phyloP scores from a whole-genome alignment of 2,113 vertebrate genomes.

The Callithrix jacchus region DNA sequence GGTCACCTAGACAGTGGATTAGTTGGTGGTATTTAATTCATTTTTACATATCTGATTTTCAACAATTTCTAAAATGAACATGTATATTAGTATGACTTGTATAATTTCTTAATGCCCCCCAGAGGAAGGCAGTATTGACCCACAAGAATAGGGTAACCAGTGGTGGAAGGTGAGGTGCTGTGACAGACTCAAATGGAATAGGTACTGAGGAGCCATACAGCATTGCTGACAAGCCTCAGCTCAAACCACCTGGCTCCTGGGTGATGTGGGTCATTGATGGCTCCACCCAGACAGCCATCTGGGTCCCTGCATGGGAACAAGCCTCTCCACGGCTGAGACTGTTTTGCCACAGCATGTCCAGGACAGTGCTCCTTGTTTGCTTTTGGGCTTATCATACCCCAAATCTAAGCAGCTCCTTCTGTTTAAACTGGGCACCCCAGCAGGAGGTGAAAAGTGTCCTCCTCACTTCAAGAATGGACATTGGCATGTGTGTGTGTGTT shows the following conservation, averaged over 20 bases:
- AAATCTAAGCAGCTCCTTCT: not conserved
- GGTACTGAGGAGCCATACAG: not conserved
- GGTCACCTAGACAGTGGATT: not conserved
- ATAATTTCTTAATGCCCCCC: not conserved
- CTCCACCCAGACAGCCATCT: not conserved
- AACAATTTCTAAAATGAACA: not conserved
- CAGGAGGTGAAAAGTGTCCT: not conserved
- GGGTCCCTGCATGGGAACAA: not conserved
- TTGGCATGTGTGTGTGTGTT: not conserved
- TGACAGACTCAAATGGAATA: not conserved
- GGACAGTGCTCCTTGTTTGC: not conserved
- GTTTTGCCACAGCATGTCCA: not conserved
- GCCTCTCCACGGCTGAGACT: not conserved
- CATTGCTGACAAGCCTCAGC: not conserved
- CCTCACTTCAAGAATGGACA: too few species aligned
- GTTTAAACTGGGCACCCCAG: not conserved
- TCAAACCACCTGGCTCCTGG: not conserved
- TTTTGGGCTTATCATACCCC: not conserved
- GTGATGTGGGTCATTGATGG: not conserved
- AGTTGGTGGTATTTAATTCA: not conserved
- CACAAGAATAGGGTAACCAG: not conserved
- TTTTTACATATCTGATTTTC: conserved; percentile 5
- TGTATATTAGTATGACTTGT: not conserved
- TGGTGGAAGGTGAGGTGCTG: not conserved
- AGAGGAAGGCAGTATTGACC: not conserved